A percentile compares a stretch with the other conserved stretches of the same genome.
phyloP scores from a whole-genome alignment of 1,140 invertebrate genomes.

The Eurosta solidaginis region DNA sequence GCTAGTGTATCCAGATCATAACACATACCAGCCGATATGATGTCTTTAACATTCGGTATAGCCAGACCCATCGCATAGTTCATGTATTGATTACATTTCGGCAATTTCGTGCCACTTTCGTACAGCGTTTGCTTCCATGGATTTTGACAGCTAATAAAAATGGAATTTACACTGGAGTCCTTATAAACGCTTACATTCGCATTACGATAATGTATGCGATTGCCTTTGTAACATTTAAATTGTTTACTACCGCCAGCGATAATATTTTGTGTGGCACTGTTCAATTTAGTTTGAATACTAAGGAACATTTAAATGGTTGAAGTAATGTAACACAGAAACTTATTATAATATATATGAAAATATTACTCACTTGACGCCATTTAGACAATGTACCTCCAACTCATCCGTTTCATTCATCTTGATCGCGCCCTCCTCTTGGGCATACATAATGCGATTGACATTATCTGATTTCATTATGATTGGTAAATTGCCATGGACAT shows the following conservation, averaged over 20 bases:
- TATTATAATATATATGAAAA: neutral
- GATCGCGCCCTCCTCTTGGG: neutral
- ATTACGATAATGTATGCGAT: neutral
- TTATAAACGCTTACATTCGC: neutral
- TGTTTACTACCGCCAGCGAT: neutral
- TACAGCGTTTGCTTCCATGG: neutral
- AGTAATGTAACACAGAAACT: neutral
- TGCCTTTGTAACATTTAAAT: conserved; percentile 7
- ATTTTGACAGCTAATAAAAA: neutral
- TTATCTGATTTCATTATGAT: neutral
- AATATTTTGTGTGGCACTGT: neutral
- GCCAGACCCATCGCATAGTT: conserved; percentile 13
- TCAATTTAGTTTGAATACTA: conserved; percentile 3
- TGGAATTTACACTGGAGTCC: neutral
- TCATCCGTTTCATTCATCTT: neutral
- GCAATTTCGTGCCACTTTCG: conserved; percentile 8
- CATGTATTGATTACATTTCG: conserved; percentile 6
- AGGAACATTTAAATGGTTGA: neutral
- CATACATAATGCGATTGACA: neutral
- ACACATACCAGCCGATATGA: conserved; percentile 14
- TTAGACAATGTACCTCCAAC: neutral
- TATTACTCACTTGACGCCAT: neutral
- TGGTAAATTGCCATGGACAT: neutral
- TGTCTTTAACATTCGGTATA: neutral
- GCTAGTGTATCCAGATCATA: conserved; percentile 9